Evolutionary conservation across 1,140 invertebrate genomes (phyloP), one percentile per base, ranked within the genome.

Genomic region (Plectrocnemia conspersa): DNA sequence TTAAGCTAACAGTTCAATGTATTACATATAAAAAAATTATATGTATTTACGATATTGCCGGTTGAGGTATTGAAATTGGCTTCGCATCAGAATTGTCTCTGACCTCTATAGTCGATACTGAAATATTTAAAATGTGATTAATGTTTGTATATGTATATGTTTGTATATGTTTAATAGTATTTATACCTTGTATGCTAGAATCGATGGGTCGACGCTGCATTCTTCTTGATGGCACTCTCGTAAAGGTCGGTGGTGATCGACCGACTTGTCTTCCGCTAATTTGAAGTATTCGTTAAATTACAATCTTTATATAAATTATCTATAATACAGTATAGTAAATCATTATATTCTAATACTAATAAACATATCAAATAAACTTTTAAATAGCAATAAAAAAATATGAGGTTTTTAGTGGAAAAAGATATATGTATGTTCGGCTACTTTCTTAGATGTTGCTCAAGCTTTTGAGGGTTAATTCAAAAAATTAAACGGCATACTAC

Each of bases 181-280:
- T 41, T 41, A 41, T 42, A 50, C 47, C 33, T 50, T 50, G 47
- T 24, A 50, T 21, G 27, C 21, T 22, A 23, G 47, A 50, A 24
- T 50, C 47, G 4, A 50, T 80, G 52, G 84, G 78, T 54, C 89
- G 79, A 57, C 91, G 77, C 61, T 88, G 84, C 65, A 89, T 88
- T 57, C 92, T 78, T 59, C 90, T 80, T 56, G 92, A 96, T 5
- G 92, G 89, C n/a, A 86, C 89, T 60, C 93, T 79, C 33, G 86
- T 85, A 66, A 97, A 95, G 32, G 82, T 76, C 25, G 91, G 90
- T 41, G 89, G 88, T 13, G 87, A 80, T 40, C 82, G 77, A 41
- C 76, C 68, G 42, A 84, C 82, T 55, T 84, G 80, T 36, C 84
- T 72, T 60, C 84, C 85, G 70, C 78, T 82, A 64, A 67, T 61